Percentiles rank a stretch among this genome's conserved stretches.
phyloP scores from a whole-genome alignment of 2,797 vertebrate species.

The Diglossa cyanea region DNA sequence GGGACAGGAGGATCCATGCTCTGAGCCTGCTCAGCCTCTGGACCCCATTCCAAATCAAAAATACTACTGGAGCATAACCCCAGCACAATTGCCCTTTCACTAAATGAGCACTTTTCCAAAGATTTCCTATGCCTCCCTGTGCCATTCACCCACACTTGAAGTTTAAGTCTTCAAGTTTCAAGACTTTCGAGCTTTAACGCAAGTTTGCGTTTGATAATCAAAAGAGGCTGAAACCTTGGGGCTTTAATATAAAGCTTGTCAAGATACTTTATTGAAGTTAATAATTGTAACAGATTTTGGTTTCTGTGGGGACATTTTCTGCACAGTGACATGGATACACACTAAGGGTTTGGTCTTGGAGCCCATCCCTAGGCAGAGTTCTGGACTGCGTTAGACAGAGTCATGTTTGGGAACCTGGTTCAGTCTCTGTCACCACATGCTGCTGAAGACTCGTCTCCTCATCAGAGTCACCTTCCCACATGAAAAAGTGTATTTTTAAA shows the following conservation, averaged over 20 bases:
- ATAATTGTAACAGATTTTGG: not conserved
- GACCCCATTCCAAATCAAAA: not conserved
- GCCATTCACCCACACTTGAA: rapidly evolving
- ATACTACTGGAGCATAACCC: rapidly evolving
- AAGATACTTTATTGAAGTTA: not conserved
- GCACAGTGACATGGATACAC: not conserved
- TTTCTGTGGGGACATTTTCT: not conserved
- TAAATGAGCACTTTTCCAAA: not conserved
- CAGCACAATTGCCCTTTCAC: not conserved
- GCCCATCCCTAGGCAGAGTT: not conserved
- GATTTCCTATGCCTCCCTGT: rapidly evolving
- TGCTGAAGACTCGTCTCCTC: not conserved
- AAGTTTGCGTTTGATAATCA: rapidly evolving
- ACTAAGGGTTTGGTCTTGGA: not conserved
- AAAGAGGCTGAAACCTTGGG: not conserved
- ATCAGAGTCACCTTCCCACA: not conserved
- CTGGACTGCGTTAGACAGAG: not conserved
- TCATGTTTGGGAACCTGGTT: not conserved
- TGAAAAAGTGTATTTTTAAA: not conserved
- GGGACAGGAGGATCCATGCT: not conserved
- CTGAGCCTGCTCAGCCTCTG: not conserved
- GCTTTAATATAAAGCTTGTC: not conserved
- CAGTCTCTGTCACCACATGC: not conserved
- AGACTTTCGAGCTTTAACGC: not conserved
- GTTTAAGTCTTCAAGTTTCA: not conserved